phyloP scores from a whole-genome alignment of 2,888 invertebrate species.

The Pseudococcus longispinus region DNA sequence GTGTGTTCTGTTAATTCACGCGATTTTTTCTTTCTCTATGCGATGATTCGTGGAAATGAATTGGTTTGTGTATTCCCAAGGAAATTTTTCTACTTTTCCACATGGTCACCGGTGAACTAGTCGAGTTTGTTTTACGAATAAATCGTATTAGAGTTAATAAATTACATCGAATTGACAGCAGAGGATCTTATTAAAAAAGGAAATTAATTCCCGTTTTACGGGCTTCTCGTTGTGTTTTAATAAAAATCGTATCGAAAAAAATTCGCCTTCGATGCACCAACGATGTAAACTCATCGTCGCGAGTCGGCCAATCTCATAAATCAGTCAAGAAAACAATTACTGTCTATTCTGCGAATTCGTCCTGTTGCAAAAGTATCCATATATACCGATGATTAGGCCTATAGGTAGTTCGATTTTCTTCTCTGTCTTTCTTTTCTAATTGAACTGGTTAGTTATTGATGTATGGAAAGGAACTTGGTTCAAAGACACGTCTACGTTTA shows the following conservation, averaged over 20 bases:
- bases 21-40: background rate
- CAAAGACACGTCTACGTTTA: constrained; percentile 9
- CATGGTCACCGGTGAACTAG: constrained; percentile 18
- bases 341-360: constrained; percentile 4
- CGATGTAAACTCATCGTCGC: constrained; percentile 10
- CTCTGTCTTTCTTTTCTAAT: background rate
- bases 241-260: background rate
- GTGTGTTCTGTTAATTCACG: background rate
- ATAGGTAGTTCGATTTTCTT: background rate
- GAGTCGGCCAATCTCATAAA: constrained; percentile 16
- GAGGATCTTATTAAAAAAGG: constrained; percentile 46
- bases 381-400: constrained; percentile 29
- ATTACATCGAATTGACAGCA: constrained; percentile 44
- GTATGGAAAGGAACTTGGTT: background rate
- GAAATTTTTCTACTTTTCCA: constrained; percentile 24
- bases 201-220: constrained; percentile 48
- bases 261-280: no score
- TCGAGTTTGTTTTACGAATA: constrained; percentile 1
- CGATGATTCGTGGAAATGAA: constrained; percentile 15
- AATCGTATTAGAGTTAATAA: constrained; percentile 40
- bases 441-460: constrained; percentile 11
- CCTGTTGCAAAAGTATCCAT: background rate
- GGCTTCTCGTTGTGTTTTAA: background rate
- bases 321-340: constrained; percentile 42
- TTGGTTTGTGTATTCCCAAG: background rate